Base-by-base conservation (phyloP, 2,113 vertebrate genomes). In the Balaeniceps rex region DNA sequence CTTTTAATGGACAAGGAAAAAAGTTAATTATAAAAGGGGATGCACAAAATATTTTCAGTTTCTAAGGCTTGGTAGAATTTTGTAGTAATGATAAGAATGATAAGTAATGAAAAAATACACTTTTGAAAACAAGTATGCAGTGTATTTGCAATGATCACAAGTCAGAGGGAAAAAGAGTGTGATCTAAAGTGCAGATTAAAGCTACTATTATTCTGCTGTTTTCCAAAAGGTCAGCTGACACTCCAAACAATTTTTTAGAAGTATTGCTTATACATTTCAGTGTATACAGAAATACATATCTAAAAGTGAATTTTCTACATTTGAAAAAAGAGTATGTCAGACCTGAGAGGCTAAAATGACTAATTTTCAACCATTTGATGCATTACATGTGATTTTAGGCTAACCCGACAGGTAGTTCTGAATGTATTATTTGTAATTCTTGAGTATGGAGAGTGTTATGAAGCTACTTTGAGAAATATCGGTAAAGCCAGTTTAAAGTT, bases 351-450 rank as follows among this genome's bases (percentile, higher is more conserved):
- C 28, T 80, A 34, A 96, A 96, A 94, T 65, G 29, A 74, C 10
- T 92, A 94, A 95, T 76, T 94, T 91, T 34, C 70, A 95, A 55
- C 12, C 58, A 33, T 57, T 92, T 84, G 25, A 90, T 80, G 46
- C 36, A 82, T 60, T 49, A 79, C n/a, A 42, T 25, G 19, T 87
- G 36, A 83, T 96, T 93, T 88, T 90, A 94, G 61, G n/a, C 47
- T 93, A 95, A 17, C 72, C 40, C 74, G 58, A 84, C 13, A 91
- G 28, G 21, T 89, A 71, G 29, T 81, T 96, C 74, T 68, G 66
- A 52, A 82, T 34, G 28, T 72, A 63, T 94, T 78, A 84, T 93
- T 92, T 95, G 69, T 95, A 93, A 90, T 88, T 96, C 66, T 94
- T 84, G 70, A 72, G 58, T 93, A 51, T 75, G 34, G 40, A 92